Evolutionary conservation across 1,140 invertebrate genomes (phyloP), one percentile per base, ranked within the genome.

Genomic region (Acromyrmex echinatior): DNA sequence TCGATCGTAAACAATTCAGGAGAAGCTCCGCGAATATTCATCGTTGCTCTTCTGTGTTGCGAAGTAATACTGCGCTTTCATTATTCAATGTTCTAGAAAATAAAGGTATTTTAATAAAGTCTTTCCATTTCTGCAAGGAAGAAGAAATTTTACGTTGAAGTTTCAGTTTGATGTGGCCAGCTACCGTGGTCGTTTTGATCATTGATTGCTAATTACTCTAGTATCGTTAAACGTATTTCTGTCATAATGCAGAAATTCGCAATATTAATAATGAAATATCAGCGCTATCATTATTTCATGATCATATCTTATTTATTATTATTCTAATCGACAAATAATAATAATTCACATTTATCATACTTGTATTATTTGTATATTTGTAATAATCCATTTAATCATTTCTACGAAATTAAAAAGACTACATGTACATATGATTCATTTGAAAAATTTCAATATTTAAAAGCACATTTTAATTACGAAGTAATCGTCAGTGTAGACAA

Each of bases 1-100:
- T 21, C 53, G 25, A 82, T 73, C 68, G 35, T 82, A 82, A 82
- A 82, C 68, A 82, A 74, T 82, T 82, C 35, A 74, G 45, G 68
- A 73, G 51, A 73, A 45, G 9, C 53, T 74, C 68, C 2, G 80
- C 4, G 80, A 82, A 73, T 82, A 82, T 82, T 74, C 68, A 63
- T 60, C 21, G 68, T 73, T 82, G 25, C 79, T 73, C 39, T 21
- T 82, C 68, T 62, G 10, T 58, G 56, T 62, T 28, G 56, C 56
- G 9, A 74, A 82, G 53, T 62, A 82, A 74, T 82, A 58, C 35
- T 14, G 45, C 80, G 25, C 56, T 45, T 74, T 60, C 68, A 74
- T 74, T 82, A 82, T 82, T 60, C 80, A 74, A 18, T 35, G 80
- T 53, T 74, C 18, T 7, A 80, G 68, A 82, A 82, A 82, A 82